Base-by-base conservation (phyloP, 2,888 invertebrate species). In the Agriopis aurantiaria region DNA sequence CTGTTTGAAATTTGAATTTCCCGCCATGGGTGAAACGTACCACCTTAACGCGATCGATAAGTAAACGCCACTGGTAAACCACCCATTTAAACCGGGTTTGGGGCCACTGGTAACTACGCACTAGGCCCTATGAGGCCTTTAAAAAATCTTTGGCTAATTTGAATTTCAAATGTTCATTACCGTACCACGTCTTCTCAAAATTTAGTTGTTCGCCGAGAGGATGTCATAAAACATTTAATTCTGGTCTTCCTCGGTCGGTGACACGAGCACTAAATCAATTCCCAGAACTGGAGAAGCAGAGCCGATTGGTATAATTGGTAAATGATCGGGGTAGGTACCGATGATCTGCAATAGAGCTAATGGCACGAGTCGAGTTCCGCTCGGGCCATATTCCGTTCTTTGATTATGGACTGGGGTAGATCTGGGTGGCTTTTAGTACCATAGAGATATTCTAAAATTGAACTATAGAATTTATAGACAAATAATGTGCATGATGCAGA, bases 221-320 rank as follows among this genome's bases (percentile, higher is more conserved):
- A 65, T 65, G 61, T 65, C 49, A 65, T 65, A 65, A 69, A 69
- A 57, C 33, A 62, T 63, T 69, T 57, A 60, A 65, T 61, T 61
- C 48, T 11, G 57, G 52, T 61, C 65, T 65, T 69, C 49, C 49
- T 51, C 40, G 46, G 66, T 53, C 60, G 52, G 8, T 48, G 70
- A 53, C 60, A 60, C n/a, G 43, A 64, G 68, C 66, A 65, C 53
- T 68, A 63, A 67, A 71, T 73, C 66, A 71, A 63, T 72, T 73
- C 70, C 58, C 67, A 56, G 68, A 69, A 70, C 57, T 67, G 67
- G 63, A 49, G 43, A 52, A 66, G 60, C 53, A 61, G 17, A 67
- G 56, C 33, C 57, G 49, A 67, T 72, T 62, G 65, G 43, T 72
- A 59, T 75, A 73, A 73, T 72, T 75, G 70, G 71, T 65, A 76